Percentiles rank a stretch among this genome's conserved stretches.
Conservation (phyloP, 2,797 vertebrate species). For the Furcifer pardalis region DNA sequence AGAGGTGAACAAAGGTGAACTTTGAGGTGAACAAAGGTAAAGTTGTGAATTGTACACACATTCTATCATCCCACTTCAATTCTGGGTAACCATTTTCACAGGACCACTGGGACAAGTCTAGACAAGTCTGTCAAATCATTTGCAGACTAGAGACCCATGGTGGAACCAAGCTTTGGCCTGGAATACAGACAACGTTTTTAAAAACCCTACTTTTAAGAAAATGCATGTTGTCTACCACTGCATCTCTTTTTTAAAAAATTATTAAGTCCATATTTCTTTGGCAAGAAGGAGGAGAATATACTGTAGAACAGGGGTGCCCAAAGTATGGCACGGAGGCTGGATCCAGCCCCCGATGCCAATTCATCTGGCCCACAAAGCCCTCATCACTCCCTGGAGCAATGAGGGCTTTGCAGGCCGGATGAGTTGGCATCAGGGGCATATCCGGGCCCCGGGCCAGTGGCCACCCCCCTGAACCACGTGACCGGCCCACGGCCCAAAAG, state of each 20-base stretch:
- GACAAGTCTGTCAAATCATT: conserved; percentile 46
- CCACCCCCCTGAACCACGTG: too few relatives aligned
- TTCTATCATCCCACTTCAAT: neutral
- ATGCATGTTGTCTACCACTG: conserved; percentile 2
- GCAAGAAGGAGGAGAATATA: conserved; percentile 52
- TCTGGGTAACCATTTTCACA: conserved; percentile 35
- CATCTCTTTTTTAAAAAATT: conserved; percentile 47
- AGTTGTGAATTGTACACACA: neutral
- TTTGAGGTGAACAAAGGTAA: conserved; percentile 17
- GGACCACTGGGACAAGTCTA: conserved; percentile 40
- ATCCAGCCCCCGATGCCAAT: too few relatives aligned
- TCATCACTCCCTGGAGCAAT: too few relatives aligned
- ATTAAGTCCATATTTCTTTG: conserved; percentile 70
- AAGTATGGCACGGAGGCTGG: too few relatives aligned
- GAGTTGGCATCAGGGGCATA: too few relatives aligned
- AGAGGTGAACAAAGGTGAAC: too few relatives aligned
- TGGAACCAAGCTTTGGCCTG: conserved; percentile 66
- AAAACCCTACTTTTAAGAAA: conserved; percentile 36
- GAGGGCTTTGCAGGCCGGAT: too few relatives aligned
- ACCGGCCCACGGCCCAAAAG: too few relatives aligned
- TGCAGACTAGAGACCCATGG: conserved; percentile 55
- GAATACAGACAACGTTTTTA: conserved; percentile 49
- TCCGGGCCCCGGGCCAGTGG: too few relatives aligned
- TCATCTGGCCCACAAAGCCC: too few relatives aligned
- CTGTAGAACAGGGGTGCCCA: too few relatives aligned